Evolutionary conservation across 2,888 invertebrate species (phyloP), one percentile per base, ranked within the genome.

Genomic region (Agrochola litura): DNA sequence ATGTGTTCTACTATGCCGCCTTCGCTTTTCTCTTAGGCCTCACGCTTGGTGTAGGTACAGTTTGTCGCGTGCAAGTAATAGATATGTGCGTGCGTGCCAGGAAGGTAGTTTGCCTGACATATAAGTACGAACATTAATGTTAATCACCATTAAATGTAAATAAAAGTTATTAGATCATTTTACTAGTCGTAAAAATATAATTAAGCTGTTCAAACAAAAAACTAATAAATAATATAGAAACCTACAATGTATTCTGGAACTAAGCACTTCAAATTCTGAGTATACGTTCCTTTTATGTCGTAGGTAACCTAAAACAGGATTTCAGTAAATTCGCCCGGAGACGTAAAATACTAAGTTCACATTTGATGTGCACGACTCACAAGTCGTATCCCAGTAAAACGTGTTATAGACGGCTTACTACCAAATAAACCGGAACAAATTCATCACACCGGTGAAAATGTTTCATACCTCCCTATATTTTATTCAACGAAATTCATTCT

Each of bases 31-130:
- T 6, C 58, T 43, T 66, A 5, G 14, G 10, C 65, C 68, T 3
- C 14, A 22, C 37, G 54, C 71, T 64, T 60, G n/a, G 43, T 63
- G 58, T n/a, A n/a, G 37, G 52, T 76, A 76, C 65, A 73, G 82
- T 70, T 63, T 37, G 63, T 81, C 75, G 86, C 87, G 86, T 86
- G 87, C 79, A 74, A 69, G 81, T 87, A 87, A 87, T 86, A 83
- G 86, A 86, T 83, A 85, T 77, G 82, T 78, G 86, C 79, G 79
- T 78, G 88, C 77, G 79, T 78, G 77, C 63, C 46, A 49, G 22
- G 43, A 67, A 54, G 56, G 76, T 71, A 71, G 74, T 75, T 67
- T 82, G 66, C 81, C 74, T 73, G 76, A 74, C 70, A 67, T 79
- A 72, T 77, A 76, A 76, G 22, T 52, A 71, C 14, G 67, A 73